Evolutionary conservation across 2,888 invertebrate species (phyloP).

Genomic region (Stenolophus ochropezus): DNA sequence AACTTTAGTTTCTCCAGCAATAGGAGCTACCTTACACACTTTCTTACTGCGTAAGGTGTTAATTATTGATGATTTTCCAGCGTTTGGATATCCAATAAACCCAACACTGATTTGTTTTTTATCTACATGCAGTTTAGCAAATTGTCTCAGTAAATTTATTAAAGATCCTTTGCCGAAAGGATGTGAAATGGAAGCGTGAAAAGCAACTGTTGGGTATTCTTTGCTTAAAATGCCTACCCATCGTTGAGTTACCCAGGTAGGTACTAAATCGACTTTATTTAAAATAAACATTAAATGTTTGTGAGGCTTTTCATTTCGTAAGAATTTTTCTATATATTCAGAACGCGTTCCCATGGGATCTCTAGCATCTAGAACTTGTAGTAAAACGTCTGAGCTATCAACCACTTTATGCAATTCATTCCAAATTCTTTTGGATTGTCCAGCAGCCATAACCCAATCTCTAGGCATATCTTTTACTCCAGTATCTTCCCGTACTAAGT

Average conservation of each 20-base stretch:
- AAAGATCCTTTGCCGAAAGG: constrained; percentile 98
- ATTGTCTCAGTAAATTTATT: constrained; percentile 95
- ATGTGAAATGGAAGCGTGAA: constrained; percentile 98
- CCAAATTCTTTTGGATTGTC: constrained; percentile 98
- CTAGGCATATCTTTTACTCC: constrained; percentile 88
- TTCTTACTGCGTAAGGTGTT: constrained; percentile 97
- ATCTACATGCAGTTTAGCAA: constrained; percentile 94
- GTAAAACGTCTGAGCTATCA: constrained; percentile 97
- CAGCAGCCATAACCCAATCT: constrained; percentile 96
- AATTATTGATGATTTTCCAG: constrained; percentile 98
- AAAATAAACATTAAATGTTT: constrained; percentile 98
- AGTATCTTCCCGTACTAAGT: constrained; percentile 86
- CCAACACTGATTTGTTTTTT: constrained; percentile 99
- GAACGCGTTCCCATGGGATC: constrained; percentile 98
- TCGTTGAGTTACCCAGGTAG: constrained; percentile 97
- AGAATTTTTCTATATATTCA: constrained; percentile 89
- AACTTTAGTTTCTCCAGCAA: constrained; percentile 97
- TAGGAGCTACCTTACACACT: constrained; percentile 98
- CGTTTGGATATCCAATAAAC: constrained; percentile 99
- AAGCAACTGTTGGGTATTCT: constrained; percentile 98
- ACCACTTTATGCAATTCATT: constrained; percentile 99
- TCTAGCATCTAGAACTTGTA: constrained; percentile 97
- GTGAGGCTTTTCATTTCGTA: constrained; percentile 95
- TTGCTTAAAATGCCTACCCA: constrained; percentile 97
- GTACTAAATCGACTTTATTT: constrained; percentile 97